phyloP scores from a whole-genome alignment of 2,797 vertebrate species.

The Gallinago stenura region DNA sequence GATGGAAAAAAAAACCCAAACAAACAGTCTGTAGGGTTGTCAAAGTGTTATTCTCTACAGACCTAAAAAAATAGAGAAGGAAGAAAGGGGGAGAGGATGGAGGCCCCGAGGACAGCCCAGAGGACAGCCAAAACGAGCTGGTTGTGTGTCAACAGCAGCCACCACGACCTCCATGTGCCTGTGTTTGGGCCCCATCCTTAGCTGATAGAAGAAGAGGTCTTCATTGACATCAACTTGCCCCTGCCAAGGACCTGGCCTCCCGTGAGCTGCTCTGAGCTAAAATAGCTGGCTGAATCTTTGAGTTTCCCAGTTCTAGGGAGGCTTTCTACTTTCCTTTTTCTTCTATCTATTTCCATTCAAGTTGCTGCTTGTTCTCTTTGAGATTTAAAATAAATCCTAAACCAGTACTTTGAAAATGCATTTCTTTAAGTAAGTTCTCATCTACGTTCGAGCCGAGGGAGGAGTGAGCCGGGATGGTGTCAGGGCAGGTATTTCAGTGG shows the following conservation, averaged over 20 bases:
- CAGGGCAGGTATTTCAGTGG: neutral
- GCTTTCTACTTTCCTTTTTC: neutral
- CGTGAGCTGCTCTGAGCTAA: neutral
- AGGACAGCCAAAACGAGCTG: fast-evolving
- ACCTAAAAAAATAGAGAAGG: neutral
- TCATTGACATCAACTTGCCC: neutral
- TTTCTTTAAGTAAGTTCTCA: neutral
- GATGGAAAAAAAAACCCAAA: neutral
- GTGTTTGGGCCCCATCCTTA: neutral
- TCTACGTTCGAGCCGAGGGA: neutral
- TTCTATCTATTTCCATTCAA: neutral
- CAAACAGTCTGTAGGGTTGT: neutral
- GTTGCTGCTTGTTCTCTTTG: neutral
- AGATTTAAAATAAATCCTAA: neutral
- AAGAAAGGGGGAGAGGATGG: neutral
- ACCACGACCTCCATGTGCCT: fast-evolving
- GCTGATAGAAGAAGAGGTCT: neutral
- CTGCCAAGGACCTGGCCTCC: neutral
- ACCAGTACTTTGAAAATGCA: neutral
- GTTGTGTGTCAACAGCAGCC: neutral
- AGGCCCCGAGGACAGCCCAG: neutral
- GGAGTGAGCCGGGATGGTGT: neutral
- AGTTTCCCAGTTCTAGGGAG: neutral
- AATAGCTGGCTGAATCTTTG: neutral
- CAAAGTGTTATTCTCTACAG: neutral